These are phyloP conservation scores for Peromyscus leucopus DNA, from an alignment of 2,113 vertebrate genomes.

Conservation along the genomic window DNA sequence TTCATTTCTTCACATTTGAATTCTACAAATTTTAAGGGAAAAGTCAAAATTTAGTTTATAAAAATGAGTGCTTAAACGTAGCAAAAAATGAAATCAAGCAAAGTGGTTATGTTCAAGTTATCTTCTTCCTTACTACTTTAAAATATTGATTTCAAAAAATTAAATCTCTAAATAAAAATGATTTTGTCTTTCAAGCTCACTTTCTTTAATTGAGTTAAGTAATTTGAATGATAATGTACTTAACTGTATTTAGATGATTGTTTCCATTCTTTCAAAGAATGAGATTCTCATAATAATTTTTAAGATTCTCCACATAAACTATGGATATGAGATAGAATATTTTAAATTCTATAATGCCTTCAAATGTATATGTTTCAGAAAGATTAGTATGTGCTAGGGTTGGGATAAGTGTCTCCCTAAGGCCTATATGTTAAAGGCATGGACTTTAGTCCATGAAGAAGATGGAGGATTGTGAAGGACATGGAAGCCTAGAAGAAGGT, in stretches of 20 bases:
- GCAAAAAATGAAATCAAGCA: neutral
- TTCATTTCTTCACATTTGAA: neutral
- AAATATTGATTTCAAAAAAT: neutral
- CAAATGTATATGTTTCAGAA: neutral
- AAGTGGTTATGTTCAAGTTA: neutral
- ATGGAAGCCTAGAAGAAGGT: neutral
- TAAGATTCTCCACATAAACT: neutral
- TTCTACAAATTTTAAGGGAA: neutral
- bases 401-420: neutral
- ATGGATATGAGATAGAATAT: neutral
- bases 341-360: neutral
- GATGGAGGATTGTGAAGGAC: neutral
- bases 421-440: neutral
- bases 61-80: neutral
- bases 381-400: neutral
- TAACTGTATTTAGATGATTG: neutral
- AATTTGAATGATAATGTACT: neutral
- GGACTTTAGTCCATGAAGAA: neutral
- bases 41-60: neutral
- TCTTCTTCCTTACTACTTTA: neutral
- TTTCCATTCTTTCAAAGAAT: slow-evolving; percentile 44
- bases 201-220: neutral
- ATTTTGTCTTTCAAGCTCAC: neutral
- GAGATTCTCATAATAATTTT: neutral
- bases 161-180: neutral